Base-by-base conservation (phyloP, 2,797 vertebrate genomes). In the Scyliorhinus canicula region DNA sequence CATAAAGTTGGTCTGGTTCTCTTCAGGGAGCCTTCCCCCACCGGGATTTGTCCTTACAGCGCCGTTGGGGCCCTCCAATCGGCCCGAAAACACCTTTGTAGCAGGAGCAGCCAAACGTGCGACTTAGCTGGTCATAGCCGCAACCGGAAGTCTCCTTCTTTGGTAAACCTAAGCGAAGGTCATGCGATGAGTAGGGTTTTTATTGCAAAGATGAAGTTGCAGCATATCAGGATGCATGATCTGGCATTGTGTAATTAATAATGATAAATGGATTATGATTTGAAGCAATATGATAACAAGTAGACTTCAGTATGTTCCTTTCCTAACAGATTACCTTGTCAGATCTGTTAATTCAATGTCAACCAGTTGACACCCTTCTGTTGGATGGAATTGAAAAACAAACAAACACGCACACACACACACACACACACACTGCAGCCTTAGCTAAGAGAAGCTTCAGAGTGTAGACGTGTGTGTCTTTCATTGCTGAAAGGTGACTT, bases 221-320 rank as follows among this genome's bases (percentile, higher is more conserved):
- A 63, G n/a, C 57, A 44, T 44, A 63, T 91, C 57, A 91, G 21
- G n/a, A 91, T 91, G 88, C 21, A 40, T 63, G 60, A 44, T 91
- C 88, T 44, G 21, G n/a, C 57, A 91, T 44, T 91, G 88, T n/a
- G 24, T 65, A 91, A 65, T 91, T 91, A 91, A 65, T 91, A 91
- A 91, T 91, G 88, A 91, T 91, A 63, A 91, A 91, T 91, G 88
- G 88, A 65, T 91, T 91, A 91, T 91, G 88, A 91, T 91, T 91
- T 65, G 19, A 21, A 91, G 57, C 88, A 91, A 91, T 91, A 65
- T 91, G 35, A 65, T 91, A 91, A 91, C 88, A 91, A 91, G 57
- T 9, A 91, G 88, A n/a, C 88, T 40, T 91, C 88, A 91, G 57
- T 26, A n/a, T 91, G 79, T 91, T 24, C 26, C 60, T 65, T 91